Evolutionary conservation across 2,113 vertebrate species (phyloP).

Genomic region (Protomyctophum bolini): DNA sequence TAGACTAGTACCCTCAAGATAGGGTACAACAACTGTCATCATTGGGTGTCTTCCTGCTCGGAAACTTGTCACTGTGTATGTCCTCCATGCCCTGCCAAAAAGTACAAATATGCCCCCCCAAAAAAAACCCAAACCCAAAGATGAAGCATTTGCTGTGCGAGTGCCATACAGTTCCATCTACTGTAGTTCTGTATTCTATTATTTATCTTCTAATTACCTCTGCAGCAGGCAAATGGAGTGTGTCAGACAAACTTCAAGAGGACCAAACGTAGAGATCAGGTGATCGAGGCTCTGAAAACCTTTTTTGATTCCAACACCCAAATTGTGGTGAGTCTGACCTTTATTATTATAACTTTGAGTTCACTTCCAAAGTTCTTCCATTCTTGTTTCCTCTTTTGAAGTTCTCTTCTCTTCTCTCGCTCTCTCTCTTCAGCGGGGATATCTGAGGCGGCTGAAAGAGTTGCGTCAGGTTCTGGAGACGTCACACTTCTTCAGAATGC

Average conservation of each 20-base stretch:
- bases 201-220: not conserved
- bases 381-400: not conserved
- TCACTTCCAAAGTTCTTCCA: not conserved
- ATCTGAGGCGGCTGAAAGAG: slow-evolving; percentile 78
- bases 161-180: too few relatives aligned
- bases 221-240: slow-evolving; percentile 82
- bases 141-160: too few relatives aligned
- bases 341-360: not conserved
- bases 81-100: too few relatives aligned
- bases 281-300: slow-evolving; percentile 76
- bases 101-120: too few relatives aligned
- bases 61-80: too few relatives aligned
- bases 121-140: too few relatives aligned
- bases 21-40: too few relatives aligned
- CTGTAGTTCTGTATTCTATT: not conserved
- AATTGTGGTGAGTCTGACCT: slow-evolving; percentile 76
- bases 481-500: slow-evolving; percentile 84
- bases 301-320: slow-evolving; percentile 80
- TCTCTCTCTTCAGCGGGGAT: slow-evolving; percentile 71
- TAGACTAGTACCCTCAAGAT: too few relatives aligned
- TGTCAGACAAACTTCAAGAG: slow-evolving; percentile 89
- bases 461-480: slow-evolving; percentile 78
- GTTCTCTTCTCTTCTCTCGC: not conserved
- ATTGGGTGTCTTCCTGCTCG: too few relatives aligned
- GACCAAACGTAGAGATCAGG: slow-evolving; percentile 82